Evolutionary conservation across 2,113 vertebrate genomes (phyloP), one percentile per base, ranked within the genome.

Genomic region (Pteropus alecto): DNA sequence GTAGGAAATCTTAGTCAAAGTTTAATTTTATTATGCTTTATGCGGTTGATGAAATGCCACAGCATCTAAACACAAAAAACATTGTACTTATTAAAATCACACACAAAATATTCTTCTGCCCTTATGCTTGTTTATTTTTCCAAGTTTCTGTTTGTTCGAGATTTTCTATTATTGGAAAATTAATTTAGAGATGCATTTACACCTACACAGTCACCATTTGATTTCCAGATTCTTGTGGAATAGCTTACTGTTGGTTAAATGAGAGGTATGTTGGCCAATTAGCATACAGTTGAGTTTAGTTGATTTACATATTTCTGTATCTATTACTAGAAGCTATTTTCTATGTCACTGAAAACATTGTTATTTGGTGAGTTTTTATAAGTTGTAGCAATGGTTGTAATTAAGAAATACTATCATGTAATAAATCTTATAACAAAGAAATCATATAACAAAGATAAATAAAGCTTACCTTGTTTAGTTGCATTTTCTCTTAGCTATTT

Each of bases 51-150:
- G 96, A 96, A 97, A 96, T 97, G 96, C 63, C 79, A 97, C 87
- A 93, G 73, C 71, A 92, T 94, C 78, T 92, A 97, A 97, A 98
- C 61, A 96, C 81, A 83, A 94, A 97, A 97, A 96, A 60, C 38
- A 95, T 65, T 2, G 0, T 91, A 95, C 86, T 96, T 97, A 97
- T 94, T 97, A 97, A 96, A 97, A 97, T 94, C 61, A 96, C 90
- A 97, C 74, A 84, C 74, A 97, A 95, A 98, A 98, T 97, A 96
- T 95, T 90, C 87, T 93, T 96, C 92, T 97, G 82, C 92, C 96
- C 96, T 98, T 96, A 90, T 97, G 97, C 94, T 97, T 98, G 89
- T 97, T 98, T 98, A 97, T 94, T 97, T 97, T 93, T 95, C n/a
- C 13, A 97, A 95, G 87, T 90, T 98, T 97, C 86, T 96, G 65